Evolutionary conservation across 2,888 invertebrate species (phyloP).

Genomic region (Opisthograptis luteolata): DNA sequence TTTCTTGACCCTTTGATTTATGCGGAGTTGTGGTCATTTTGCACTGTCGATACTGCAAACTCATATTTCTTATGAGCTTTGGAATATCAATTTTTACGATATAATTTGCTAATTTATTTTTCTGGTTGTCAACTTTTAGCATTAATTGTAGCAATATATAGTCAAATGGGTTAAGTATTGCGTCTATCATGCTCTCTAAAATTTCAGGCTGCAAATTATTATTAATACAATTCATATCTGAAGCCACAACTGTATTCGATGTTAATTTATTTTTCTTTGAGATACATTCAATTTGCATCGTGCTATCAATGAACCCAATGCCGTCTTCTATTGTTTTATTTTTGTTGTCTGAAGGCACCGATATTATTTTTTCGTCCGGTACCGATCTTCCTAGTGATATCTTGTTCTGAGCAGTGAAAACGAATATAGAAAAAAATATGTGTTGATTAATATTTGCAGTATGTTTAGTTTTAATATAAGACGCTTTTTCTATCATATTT

Average conservation of each 20-base stretch:
- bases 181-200: conserved; percentile 10
- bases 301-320: neutral
- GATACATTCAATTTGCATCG: neutral
- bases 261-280: conserved; percentile 8
- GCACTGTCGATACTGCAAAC: conserved; percentile 2
- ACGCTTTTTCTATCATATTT: neutral
- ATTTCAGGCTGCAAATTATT: conserved; percentile 13
- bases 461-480: neutral
- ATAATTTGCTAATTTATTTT: conserved; percentile 4
- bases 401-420: neutral
- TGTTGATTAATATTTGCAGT: neutral
- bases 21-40: neutral
- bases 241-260: conserved; percentile 8
- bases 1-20: neutral
- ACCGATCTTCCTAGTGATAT: neutral
- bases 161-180: conserved; percentile 11
- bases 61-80: conserved; percentile 15
- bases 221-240: conserved; percentile 16
- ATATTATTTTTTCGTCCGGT: neutral
- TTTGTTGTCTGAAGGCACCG: neutral
- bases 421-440: neutral
- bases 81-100: conserved; percentile 13
- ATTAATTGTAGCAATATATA: neutral
- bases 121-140: neutral
- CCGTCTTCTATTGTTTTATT: neutral